Percentiles rank a stretch among this genome's conserved stretches.
Evolutionary conservation across 1,140 invertebrate species (phyloP).

Genomic region (Metaphire vulgaris): DNA sequence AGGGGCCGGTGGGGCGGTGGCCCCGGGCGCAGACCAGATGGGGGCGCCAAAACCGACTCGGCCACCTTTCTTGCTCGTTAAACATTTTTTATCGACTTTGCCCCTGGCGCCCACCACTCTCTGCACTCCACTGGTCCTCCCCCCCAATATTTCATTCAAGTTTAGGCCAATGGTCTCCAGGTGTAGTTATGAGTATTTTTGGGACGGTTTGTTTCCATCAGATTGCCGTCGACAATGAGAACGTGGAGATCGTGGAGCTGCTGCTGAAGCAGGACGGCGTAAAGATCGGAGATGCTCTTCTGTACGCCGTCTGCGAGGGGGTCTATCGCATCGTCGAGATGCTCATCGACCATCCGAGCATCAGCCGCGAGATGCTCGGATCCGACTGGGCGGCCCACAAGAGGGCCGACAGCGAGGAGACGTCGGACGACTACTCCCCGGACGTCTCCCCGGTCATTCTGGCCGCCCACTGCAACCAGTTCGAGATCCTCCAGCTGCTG

Average conservation of each 20-base stretch:
- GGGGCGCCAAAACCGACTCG: too few relatives aligned
- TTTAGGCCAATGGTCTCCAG: too few relatives aligned
- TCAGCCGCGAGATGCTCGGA: conserved; percentile 53
- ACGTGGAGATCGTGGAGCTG: conserved; percentile 52
- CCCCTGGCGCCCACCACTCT: too few relatives aligned
- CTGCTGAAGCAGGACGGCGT: conserved; percentile 52
- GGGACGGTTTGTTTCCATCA: too few relatives aligned
- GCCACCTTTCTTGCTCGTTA: too few relatives aligned
- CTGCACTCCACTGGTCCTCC: too few relatives aligned
- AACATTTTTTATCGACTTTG: too few relatives aligned
- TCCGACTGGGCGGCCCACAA: conserved; percentile 49
- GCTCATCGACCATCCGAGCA: conserved; percentile 57
- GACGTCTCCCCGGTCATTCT: conserved; percentile 55
- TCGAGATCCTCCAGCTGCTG: conserved; percentile 55
- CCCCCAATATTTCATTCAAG: too few relatives aligned
- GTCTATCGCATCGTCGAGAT: conserved; percentile 59
- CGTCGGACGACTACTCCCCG: conserved; percentile 52
- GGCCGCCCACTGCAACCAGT: conserved; percentile 56
- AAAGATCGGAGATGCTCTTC: conserved; percentile 53
- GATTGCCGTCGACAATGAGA: conserved; percentile 34
- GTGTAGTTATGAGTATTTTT: too few relatives aligned
- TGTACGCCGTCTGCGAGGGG: conserved; percentile 55
- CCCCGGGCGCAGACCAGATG: too few relatives aligned
- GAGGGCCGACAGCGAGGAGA: conserved; percentile 47
- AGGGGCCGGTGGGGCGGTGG: too few relatives aligned